These are phyloP conservation scores for Gonatopus flavifemur DNA, from an alignment of 1,140 invertebrate species.

Conservation along the genomic window DNA sequence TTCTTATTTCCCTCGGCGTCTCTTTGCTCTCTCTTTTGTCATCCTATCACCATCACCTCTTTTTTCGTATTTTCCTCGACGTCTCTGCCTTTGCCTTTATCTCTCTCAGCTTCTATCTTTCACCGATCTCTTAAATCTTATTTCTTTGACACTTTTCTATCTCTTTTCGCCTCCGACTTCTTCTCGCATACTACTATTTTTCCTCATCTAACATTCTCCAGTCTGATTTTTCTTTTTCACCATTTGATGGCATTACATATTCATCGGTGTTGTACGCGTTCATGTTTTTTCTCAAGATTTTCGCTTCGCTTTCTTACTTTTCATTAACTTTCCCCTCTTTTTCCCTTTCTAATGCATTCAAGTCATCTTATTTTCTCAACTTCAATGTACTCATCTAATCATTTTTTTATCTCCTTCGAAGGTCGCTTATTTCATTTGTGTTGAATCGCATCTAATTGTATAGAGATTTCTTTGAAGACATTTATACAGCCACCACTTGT, in stretches of 20 bases:
- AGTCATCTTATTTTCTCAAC: neutral
- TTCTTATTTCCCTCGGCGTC: too few relatives aligned
- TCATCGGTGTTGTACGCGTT: too few relatives aligned
- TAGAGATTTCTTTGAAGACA: too few relatives aligned
- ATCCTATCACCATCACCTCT: constrained; percentile 20
- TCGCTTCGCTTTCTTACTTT: too few relatives aligned
- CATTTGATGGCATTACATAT: too few relatives aligned
- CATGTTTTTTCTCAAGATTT: too few relatives aligned
- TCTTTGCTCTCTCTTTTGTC: too few relatives aligned
- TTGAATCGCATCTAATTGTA: too few relatives aligned
- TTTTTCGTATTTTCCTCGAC: constrained; percentile 14
- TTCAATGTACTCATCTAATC: neutral
- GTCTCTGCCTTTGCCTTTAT: constrained; percentile 1
- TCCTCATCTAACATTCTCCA: too few relatives aligned
- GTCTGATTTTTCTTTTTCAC: too few relatives aligned
- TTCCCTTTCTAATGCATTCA: neutral
- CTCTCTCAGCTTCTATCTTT: constrained; percentile 9
- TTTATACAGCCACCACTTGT: too few relatives aligned
- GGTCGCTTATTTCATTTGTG: too few relatives aligned
- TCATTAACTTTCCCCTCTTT: neutral
- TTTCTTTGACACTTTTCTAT: neutral
- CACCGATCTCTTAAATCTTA: neutral
- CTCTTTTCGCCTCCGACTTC: neutral
- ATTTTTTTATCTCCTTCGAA: neutral
- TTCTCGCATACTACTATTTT: constrained; percentile 2